Base-by-base conservation (phyloP, 2,888 invertebrate species). In the Ochropleura leucogaster region DNA sequence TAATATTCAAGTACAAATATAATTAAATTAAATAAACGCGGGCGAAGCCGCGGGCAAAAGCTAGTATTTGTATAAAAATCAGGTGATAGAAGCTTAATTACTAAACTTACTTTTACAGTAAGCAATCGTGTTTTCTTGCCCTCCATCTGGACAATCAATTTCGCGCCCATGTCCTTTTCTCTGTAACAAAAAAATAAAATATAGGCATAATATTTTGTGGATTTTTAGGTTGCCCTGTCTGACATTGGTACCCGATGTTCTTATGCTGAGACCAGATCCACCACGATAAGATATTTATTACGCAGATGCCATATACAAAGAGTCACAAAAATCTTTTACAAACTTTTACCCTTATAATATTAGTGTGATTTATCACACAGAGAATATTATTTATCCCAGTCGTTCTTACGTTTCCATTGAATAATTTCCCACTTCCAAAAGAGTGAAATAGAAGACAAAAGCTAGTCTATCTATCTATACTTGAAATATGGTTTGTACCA, bases 81-180 rank as follows among this genome's bases (percentile, higher is more conserved):
- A 30, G 30, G 30, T 30, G 3, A 30, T 30, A 46, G 49, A 68
- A 14, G 9, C 16, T 30, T 16, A 10, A 47, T 57, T 14, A 59
- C 65, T 77, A 49, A 77, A 94, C 95, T 94, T 94, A 98, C 98
- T 97, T 98, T 98, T 83, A 97, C 97, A 89, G 98, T 98, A 76
- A 97, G 95, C 85, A 98, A 97, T 83, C 98, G 97, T 68, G 98
- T 98, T 90, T 97, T 98, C 95, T 98, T 98, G 68, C 97, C 98
- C 90, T 98, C 98, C 98, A 98, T 98, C 95, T 98, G 98, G 89
- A 98, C 98, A 91, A 98, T 98, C 88, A 98, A 96, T 93, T 98
- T 97, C 60, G 98, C 98, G 89, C 97, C 97, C 98, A 98, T 98
- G 91, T 98, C 98, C 90, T 97, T 97, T 96, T 98, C 98, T 97